Evolutionary conservation across 2,888 invertebrate species (phyloP).

Genomic region (Thysanoteuthis rhombus): DNA sequence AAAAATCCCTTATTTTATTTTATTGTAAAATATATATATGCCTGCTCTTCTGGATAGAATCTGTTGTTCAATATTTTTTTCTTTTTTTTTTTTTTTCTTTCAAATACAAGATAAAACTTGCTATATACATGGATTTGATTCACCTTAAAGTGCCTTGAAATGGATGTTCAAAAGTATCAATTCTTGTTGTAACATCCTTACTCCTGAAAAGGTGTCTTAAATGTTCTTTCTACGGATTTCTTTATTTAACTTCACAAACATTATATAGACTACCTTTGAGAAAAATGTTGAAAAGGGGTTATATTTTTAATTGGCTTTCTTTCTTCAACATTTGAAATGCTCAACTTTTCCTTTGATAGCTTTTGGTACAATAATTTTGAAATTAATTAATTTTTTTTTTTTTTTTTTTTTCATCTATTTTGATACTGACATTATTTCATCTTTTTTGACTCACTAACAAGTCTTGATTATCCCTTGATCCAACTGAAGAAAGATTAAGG

Average conservation of each 20-base stretch:
- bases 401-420: too few species aligned
- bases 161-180: neutral
- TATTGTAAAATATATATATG: neutral
- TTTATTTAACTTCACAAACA: neutral
- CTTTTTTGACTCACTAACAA: too few species aligned
- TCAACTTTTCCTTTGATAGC: too few species aligned
- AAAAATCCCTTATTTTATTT: neutral
- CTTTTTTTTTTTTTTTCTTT: too few species aligned
- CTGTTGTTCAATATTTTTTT: neutral
- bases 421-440: too few species aligned
- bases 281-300: too few species aligned
- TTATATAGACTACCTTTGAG: neutral
- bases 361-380: too few species aligned
- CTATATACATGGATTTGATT: neutral
- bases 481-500: too few species aligned
- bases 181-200: neutral
- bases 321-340: too few species aligned
- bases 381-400: too few species aligned
- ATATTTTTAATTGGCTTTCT: too few species aligned
- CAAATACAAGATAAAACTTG: neutral
- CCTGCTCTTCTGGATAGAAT: neutral
- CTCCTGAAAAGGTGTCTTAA: neutral
- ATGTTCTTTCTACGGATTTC: neutral
- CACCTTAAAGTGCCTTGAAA: neutral
- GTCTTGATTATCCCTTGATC: too few species aligned